phyloP scores from a whole-genome alignment of 2,888 invertebrate genomes.

The Gymnoscelis rufifasciata region DNA sequence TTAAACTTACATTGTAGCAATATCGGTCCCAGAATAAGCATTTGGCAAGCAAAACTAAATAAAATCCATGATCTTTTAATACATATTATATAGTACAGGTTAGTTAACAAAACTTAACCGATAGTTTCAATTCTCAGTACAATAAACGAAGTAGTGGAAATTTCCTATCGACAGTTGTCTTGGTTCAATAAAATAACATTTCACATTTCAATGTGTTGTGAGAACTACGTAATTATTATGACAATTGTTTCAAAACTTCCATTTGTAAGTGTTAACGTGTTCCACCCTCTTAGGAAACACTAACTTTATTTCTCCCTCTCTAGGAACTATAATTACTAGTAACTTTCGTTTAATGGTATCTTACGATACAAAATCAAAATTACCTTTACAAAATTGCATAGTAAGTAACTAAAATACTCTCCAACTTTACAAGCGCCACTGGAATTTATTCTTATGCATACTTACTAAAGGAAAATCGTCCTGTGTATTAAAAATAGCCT shows the following conservation, averaged over 20 bases:
- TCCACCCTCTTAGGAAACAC: slow-evolving; percentile 24
- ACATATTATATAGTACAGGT: too few species aligned
- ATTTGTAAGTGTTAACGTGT: slow-evolving; percentile 35
- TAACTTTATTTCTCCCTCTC: slow-evolving; percentile 36
- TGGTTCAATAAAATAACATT: slow-evolving; percentile 5
- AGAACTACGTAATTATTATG: slow-evolving; percentile 45
- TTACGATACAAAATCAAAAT: too few species aligned
- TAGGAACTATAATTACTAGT: slow-evolving; percentile 26
- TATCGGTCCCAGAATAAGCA: too few species aligned
- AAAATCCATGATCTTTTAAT: too few species aligned
- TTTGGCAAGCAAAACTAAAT: too few species aligned
- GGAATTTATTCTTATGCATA: too few species aligned
- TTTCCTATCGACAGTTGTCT: slow-evolving; percentile 15
- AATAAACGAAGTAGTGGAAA: slow-evolving; percentile 6
- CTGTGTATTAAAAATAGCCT: too few species aligned
- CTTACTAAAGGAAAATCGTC: too few species aligned
- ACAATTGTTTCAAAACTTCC: slow-evolving; percentile 42
- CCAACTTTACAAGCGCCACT: too few species aligned
- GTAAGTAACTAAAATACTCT: too few species aligned
- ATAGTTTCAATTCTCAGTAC: not conserved
- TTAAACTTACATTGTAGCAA: too few species aligned
- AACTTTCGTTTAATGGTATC: slow-evolving; percentile 23
- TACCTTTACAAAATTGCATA: too few species aligned
- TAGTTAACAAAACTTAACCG: not conserved
- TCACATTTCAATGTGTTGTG: slow-evolving; percentile 36